These are phyloP conservation scores for Clostera curtula DNA, from an alignment of 2,888 invertebrate genomes.

Conservation along the genomic window DNA sequence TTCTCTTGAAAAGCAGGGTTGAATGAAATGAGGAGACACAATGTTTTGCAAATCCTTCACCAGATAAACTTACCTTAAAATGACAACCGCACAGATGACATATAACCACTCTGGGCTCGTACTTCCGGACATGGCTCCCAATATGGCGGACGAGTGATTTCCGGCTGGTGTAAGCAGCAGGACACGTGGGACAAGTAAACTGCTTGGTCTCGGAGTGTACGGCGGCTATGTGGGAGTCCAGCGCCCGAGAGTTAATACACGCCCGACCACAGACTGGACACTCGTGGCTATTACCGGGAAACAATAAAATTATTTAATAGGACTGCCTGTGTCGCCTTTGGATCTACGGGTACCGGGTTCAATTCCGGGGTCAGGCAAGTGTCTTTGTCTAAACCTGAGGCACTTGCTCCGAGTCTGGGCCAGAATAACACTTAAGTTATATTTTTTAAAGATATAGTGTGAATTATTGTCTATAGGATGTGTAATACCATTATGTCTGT, in stretches of 20 bases:
- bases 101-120: slow-evolving; percentile 20
- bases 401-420: slow-evolving; percentile 42
- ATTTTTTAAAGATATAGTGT: too few relatives aligned
- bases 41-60: slow-evolving; percentile 1
- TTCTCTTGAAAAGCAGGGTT: too few relatives aligned
- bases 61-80: slow-evolving; percentile 45
- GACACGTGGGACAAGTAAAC: slow-evolving; percentile 30
- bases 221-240: slow-evolving; percentile 31
- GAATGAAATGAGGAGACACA: too few relatives aligned
- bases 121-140: slow-evolving; percentile 16
- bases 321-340: too few relatives aligned
- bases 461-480: too few relatives aligned
- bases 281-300: too few relatives aligned
- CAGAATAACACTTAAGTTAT: neutral
- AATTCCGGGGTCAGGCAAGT: too few relatives aligned
- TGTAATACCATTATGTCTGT: neutral
- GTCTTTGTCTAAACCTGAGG: too few relatives aligned
- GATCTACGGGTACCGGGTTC: too few relatives aligned
- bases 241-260: slow-evolving; percentile 31
- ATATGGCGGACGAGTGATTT: slow-evolving; percentile 34
- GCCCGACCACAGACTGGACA: slow-evolving; percentile 33
- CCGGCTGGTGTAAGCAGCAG: slow-evolving; percentile 28
- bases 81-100: slow-evolving; percentile 50
- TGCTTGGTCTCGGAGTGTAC: slow-evolving; percentile 29
- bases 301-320: too few relatives aligned